A percentile compares a stretch with the other conserved stretches of the same genome.
These are phyloP conservation scores for Dendroctonus ponderosae DNA, from an alignment of 1,140 invertebrate genomes.

Conservation along the genomic window DNA sequence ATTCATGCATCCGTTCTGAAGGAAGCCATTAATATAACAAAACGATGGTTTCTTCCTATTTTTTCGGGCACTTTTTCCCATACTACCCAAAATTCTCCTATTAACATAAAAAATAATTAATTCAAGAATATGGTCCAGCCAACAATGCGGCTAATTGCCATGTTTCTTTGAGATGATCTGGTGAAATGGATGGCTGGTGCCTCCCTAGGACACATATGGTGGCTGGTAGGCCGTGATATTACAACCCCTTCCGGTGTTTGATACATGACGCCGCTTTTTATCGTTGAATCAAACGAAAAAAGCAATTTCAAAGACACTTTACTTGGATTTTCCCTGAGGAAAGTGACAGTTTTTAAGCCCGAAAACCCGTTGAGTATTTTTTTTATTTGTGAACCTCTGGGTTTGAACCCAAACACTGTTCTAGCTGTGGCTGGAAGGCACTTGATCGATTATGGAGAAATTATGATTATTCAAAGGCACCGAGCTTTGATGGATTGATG, in stretches of 20 bases:
- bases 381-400: no score
- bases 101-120: slow-evolving; percentile 37
- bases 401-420: no score
- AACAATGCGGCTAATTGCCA: slow-evolving; percentile 28
- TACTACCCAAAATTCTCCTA: slow-evolving; percentile 17
- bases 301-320: no score
- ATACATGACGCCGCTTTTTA: no score
- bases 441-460: no score
- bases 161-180: slow-evolving; percentile 20
- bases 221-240: slow-evolving; percentile 17
- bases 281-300: no score
- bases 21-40: slow-evolving; percentile 17
- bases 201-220: slow-evolving; percentile 25
- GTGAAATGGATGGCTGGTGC: slow-evolving; percentile 16
- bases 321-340: no score
- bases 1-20: background rate
- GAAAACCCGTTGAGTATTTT: no score
- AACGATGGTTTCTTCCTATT: slow-evolving; percentile 12
- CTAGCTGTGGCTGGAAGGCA: no score
- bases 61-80: slow-evolving; percentile 29
- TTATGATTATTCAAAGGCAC: no score
- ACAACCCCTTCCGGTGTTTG: slow-evolving; percentile 32
- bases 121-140: slow-evolving; percentile 20
- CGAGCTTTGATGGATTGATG: no score
- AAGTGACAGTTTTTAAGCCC: no score